Conservation (phyloP, 35 echinoderm and acorn worm species). For the Apostichopus japonicus region DNA sequence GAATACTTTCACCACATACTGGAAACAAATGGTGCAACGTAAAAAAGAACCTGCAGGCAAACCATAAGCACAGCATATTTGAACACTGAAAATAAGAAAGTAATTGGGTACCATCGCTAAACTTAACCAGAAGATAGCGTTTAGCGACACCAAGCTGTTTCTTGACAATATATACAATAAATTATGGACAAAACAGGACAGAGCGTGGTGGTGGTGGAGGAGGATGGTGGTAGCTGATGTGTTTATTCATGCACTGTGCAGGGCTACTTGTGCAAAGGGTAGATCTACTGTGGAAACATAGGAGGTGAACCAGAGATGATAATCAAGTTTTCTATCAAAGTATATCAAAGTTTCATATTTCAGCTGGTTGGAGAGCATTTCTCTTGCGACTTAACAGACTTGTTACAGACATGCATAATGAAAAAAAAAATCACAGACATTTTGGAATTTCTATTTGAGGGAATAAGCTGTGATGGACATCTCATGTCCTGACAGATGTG, state of each 20-base stretch:
- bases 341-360: constrained; percentile 29
- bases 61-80: no score
- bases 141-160: no score
- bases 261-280: neutral
- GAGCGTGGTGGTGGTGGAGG: neutral
- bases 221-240: no score
- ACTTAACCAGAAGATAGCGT: no score
- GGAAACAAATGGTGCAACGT: no score
- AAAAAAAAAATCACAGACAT: neutral
- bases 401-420: neutral
- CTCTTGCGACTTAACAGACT: neutral
- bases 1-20: no score
- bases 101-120: no score
- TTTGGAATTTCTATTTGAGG: no score
- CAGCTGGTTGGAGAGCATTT: constrained; percentile 43
- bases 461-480: no score
- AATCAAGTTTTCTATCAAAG: constrained; percentile 24
- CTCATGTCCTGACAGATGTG: neutral
- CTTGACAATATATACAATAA: neutral
- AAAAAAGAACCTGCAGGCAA: no score
- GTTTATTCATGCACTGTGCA: constrained; percentile 4
- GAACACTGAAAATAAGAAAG: no score
- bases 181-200: neutral
- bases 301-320: neutral
- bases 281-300: neutral